Conservation (phyloP, 2,113 vertebrate species). For the Clarias gariepinus region DNA sequence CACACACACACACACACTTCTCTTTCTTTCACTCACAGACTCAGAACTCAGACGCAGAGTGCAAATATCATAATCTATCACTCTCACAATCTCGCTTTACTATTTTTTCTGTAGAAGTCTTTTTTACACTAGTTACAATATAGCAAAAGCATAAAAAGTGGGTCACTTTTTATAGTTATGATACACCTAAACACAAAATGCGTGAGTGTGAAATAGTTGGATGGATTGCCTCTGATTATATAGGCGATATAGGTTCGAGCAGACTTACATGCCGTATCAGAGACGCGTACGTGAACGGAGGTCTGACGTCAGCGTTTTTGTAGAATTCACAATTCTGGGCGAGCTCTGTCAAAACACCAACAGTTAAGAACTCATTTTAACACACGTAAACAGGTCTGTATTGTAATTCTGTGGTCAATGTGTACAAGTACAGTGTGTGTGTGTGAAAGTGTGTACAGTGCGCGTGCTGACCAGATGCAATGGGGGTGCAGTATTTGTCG, state of each 20-base stretch:
- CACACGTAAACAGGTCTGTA: background rate
- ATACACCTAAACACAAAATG: background rate
- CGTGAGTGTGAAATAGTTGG: background rate
- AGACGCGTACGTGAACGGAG: constrained; percentile 97
- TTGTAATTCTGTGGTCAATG: background rate
- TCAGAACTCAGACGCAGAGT: background rate
- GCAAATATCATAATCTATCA: background rate
- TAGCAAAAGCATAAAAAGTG: background rate
- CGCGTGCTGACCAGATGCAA: constrained; percentile 88
- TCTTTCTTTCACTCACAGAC: background rate
- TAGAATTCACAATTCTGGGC: constrained; percentile 99
- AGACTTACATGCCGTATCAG: constrained; percentile 95
- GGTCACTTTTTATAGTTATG: background rate
- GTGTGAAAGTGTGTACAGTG: background rate
- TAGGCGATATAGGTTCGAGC: background rate
- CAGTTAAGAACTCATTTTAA: background rate
- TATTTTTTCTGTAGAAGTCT: background rate
- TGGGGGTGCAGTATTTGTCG: constrained; percentile 98
- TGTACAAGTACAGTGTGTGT: background rate
- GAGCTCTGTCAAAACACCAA: constrained; percentile 80
- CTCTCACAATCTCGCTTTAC: background rate
- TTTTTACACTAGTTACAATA: background rate
- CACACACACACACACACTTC: background rate
- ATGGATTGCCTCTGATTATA: background rate
- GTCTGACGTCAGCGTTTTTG: constrained; percentile 97